These are phyloP conservation scores for Phengaris alcon DNA, from an alignment of 2,888 invertebrate species.

Conservation along the genomic window DNA sequence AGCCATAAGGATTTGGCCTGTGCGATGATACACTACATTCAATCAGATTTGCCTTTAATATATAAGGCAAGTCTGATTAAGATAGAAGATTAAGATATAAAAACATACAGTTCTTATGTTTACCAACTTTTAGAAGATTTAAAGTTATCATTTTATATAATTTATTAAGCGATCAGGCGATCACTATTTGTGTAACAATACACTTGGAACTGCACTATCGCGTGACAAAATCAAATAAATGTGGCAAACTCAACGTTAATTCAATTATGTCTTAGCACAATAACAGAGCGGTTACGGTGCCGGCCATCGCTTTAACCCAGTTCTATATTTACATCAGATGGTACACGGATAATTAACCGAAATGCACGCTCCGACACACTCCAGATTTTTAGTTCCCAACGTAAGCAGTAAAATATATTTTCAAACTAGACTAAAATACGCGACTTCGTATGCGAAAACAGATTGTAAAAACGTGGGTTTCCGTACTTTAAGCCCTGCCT, in stretches of 20 bases:
- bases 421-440: conserved; percentile 9
- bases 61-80: no score
- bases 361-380: conserved; percentile 42
- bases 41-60: no score
- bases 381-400: conserved; percentile 35
- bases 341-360: conserved; percentile 55
- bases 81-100: no score
- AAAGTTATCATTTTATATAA: no score
- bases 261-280: conserved; percentile 31
- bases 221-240: conserved; percentile 5
- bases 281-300: conserved; percentile 40
- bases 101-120: no score
- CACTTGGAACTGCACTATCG: neutral
- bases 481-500: no score
- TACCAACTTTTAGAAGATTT: no score
- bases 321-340: conserved; percentile 67
- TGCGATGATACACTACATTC: no score
- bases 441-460: neutral
- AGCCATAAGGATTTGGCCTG: no score
- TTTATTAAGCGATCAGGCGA: no score
- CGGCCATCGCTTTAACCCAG: conserved; percentile 60
- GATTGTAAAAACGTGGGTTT: neutral
- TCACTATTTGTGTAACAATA: neutral
- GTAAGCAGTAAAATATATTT: conserved; percentile 11
- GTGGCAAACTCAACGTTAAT: neutral